Evolutionary conservation across 1,140 invertebrate species (phyloP).

Genomic region (Megalopta genalis): DNA sequence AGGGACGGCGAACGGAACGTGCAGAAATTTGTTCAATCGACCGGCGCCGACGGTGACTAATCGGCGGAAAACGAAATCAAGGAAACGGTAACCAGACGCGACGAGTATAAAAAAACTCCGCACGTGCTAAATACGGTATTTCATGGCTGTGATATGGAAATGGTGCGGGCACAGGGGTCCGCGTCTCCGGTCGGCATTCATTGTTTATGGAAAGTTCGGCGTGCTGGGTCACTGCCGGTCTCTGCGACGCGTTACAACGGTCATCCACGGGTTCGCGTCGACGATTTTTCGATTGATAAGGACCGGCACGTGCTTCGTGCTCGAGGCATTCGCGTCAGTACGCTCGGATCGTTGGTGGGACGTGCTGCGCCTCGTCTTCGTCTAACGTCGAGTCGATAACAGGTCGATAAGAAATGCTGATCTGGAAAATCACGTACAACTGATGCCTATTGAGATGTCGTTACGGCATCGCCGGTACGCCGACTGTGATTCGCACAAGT

Average conservation of each 20-base stretch:
- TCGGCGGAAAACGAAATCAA: no score
- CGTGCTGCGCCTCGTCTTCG: conserved; percentile 84
- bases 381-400: conserved; percentile 94
- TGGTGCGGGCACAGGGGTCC: not conserved
- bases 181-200: conserved; percentile 25
- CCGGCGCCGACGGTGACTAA: no score
- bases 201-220: not conserved
- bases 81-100: no score
- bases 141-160: conserved; percentile 18
- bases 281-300: not conserved
- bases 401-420: conserved; percentile 89
- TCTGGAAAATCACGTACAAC: conserved; percentile 74
- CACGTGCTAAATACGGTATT: not conserved
- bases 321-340: conserved; percentile 80
- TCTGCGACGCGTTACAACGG: not conserved
- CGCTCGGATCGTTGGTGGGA: conserved; percentile 87
- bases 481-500: no score
- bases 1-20: no score
- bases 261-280: not conserved
- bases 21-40: no score
- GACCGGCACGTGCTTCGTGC: not conserved
- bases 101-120: no score
- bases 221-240: not conserved
- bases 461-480: no score
- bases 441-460: not conserved